Evolutionary conservation across 2,797 vertebrate species (phyloP).

Genomic region (Pachyuromys duprasi): DNA sequence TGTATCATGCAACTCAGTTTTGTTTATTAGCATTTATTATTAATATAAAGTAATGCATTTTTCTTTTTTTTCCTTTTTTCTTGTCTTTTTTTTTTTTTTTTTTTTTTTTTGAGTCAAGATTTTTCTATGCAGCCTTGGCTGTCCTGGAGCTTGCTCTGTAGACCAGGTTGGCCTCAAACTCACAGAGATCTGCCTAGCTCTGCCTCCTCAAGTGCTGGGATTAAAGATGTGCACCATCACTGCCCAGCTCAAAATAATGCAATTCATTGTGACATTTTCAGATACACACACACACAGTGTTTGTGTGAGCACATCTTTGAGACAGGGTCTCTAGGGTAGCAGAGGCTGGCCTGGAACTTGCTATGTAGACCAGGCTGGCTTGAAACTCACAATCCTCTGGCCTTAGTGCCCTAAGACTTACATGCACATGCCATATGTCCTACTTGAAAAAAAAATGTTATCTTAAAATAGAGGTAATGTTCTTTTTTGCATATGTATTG

Average conservation of each 20-base stretch:
- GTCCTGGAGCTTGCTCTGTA: neutral
- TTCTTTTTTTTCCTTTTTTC: neutral
- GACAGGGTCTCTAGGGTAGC: neutral
- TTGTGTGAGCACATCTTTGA: neutral
- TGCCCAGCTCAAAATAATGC: neutral
- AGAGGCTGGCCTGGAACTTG: neutral
- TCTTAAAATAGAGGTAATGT: neutral
- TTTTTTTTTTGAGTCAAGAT: neutral
- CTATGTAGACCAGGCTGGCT: no score
- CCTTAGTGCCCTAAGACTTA: neutral
- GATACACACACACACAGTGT: neutral
- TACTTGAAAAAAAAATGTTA: neutral
- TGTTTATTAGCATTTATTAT: neutral
- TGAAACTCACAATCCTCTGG: neutral
- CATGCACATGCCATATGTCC: neutral
- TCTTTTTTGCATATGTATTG: neutral
- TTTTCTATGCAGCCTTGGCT: neutral
- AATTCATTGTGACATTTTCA: neutral
- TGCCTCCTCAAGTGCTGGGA: neutral
- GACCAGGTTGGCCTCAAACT: neutral
- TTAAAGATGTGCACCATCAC: neutral
- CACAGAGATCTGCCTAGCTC: neutral
- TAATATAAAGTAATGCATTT: neutral
- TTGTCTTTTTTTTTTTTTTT: neutral
- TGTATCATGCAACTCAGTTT: slow-evolving; percentile 24